Percentiles rank a stretch among this genome's conserved stretches.
These are phyloP conservation scores for Narcine bancroftii DNA, from an alignment of 2,113 vertebrate genomes.

Conservation along the genomic window DNA sequence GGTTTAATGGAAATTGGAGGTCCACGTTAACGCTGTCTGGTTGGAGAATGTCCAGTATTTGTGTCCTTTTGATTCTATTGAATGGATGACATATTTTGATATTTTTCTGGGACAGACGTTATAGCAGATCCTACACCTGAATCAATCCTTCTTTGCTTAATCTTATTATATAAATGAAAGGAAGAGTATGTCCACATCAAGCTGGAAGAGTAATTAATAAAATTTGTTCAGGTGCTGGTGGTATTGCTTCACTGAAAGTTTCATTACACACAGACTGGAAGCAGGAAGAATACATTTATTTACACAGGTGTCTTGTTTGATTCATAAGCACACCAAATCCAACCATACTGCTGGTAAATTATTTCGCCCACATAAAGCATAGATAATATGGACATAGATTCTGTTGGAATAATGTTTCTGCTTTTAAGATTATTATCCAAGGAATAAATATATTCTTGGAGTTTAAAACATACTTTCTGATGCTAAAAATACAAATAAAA, in stretches of 20 bases:
- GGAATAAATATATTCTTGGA: neutral
- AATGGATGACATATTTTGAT: too few relatives aligned
- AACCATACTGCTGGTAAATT: neutral
- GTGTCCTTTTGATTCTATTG: slow-evolving; percentile 7
- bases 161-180: slow-evolving; percentile 1
- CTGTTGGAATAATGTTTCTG: neutral
- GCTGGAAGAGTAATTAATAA: neutral
- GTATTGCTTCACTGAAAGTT: neutral
- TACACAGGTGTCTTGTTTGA: slow-evolving; percentile 13
- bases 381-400: neutral
- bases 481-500: neutral
- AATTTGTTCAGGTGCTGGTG: slow-evolving; percentile 22
- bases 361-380: neutral
- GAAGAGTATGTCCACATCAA: slow-evolving; percentile 5
- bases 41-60: too few relatives aligned
- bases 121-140: slow-evolving; percentile 28
- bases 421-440: neutral
- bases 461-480: neutral
- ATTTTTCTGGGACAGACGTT: neutral
- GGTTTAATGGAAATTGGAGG: too few relatives aligned
- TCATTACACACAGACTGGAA: slow-evolving; percentile 15
- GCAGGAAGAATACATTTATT: slow-evolving; percentile 17
- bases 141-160: slow-evolving; percentile 1
- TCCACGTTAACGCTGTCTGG: too few relatives aligned
- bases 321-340: neutral